Percentiles rank a stretch among this genome's conserved stretches.
Conservation (phyloP, 2,888 invertebrate genomes). For the Eurois occulta region DNA sequence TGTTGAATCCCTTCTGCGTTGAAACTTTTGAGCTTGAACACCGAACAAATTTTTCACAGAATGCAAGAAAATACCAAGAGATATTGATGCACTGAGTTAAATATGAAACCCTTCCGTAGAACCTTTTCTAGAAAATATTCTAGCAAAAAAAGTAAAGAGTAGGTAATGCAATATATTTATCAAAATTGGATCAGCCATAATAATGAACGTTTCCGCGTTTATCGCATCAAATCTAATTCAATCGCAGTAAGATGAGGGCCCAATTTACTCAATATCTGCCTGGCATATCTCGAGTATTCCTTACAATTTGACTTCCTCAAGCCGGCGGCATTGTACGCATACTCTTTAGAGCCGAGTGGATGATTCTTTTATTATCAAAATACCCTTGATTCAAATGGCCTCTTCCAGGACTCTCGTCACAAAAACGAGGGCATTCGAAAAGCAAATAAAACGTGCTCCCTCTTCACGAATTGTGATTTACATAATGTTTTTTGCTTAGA, state of each 20-base stretch:
- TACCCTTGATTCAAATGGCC: conserved; percentile 81
- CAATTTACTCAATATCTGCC: conserved; percentile 72
- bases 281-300: conserved; percentile 69
- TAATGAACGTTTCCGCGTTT: conserved; percentile 52
- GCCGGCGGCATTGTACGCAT: conserved; percentile 70
- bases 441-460: conserved; percentile 82
- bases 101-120: not conserved
- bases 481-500: conserved; percentile 76
- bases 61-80: conserved; percentile 30
- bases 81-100: conserved; percentile 20
- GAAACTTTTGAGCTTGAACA: conserved; percentile 33
- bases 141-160: not conserved
- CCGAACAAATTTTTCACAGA: conserved; percentile 33
- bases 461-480: conserved; percentile 78
- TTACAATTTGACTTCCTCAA: conserved; percentile 70
- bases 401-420: conserved; percentile 78
- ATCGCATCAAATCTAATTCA: conserved; percentile 66
- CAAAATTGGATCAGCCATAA: conserved; percentile 43
- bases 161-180: conserved; percentile 13
- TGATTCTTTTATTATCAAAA: conserved; percentile 84
- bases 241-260: conserved; percentile 66
- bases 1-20: conserved; percentile 23
- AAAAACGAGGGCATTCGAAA: conserved; percentile 78
- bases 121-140: not conserved
- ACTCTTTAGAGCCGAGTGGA: conserved; percentile 76